A percentile compares a stretch with the other conserved stretches of the same genome.
phyloP scores from a whole-genome alignment of 2,888 invertebrate genomes.

The Euzophera pinguis region DNA sequence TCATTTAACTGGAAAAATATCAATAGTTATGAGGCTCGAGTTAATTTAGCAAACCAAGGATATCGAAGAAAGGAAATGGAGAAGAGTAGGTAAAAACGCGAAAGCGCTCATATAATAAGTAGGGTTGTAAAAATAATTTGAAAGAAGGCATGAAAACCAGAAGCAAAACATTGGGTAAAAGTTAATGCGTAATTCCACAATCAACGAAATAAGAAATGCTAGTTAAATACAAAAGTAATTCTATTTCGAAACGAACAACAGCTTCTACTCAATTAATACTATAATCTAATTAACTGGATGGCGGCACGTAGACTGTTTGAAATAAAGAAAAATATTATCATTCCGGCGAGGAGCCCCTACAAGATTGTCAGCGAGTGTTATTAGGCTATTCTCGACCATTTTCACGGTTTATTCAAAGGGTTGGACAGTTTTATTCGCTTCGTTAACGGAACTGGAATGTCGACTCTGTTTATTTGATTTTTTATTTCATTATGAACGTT shows the following conservation, averaged over 20 bases:
- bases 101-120: no score
- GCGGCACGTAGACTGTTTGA: slow-evolving; percentile 44
- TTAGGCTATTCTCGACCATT: slow-evolving; percentile 66
- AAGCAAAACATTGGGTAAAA: no score
- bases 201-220: neutral
- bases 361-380: slow-evolving; percentile 67
- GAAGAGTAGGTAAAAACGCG: no score
- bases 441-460: slow-evolving; percentile 57
- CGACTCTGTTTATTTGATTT: slow-evolving; percentile 54
- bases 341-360: slow-evolving; percentile 51
- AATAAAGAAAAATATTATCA: slow-evolving; percentile 73
- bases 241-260: slow-evolving; percentile 44
- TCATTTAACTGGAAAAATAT: no score
- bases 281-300: slow-evolving; percentile 62
- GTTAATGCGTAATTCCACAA: no score
- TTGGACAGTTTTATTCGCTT: slow-evolving; percentile 68
- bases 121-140: no score
- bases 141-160: no score
- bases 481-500: slow-evolving; percentile 43
- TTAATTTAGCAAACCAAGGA: no score
- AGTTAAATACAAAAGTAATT: slow-evolving; percentile 29
- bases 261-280: slow-evolving; percentile 50
- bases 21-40: no score
- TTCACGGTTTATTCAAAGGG: slow-evolving; percentile 66
- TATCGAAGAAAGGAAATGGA: no score